Evolutionary conservation across 2,797 vertebrate genomes (phyloP), one percentile per base, ranked within the genome.

Genomic region (Leptoclinus maculatus): DNA sequence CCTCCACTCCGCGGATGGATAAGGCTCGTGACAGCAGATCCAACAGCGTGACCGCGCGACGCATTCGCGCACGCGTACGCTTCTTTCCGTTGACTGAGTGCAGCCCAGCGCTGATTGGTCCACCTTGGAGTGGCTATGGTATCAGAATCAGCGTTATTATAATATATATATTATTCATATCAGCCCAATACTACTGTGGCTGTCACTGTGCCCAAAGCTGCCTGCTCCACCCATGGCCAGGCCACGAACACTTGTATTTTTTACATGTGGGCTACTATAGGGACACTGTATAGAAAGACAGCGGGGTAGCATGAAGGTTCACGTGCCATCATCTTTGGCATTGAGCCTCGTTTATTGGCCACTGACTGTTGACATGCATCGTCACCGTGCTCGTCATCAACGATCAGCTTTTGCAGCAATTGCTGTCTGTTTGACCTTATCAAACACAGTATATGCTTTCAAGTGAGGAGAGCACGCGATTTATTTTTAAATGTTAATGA

Each of bases 1-100:
- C 76, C 84, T 90, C 73, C 71, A 79, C 83, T 88, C 84, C 80
- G 77, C 75, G 43, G 79, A 71, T 70, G 60, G 83, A 91, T 84
- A 66, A 84, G 88, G 93, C 95, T 95, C 94, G 95, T 95, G 95
- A 96, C 95, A 94, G 91, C 91, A 90, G 82, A 88, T 88, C 87
- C 83, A 47, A 64, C 74, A 66, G 80, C 89, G 89, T 79, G 90
- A 88, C 36, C 90, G 91, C 84, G 88, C 91, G 21, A 74, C 79
- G 78, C 64, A 34, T 7, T 36, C 76, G 74, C 82, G 89, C 56
- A 83, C 91, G 90, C 85, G 87, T 13, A 88, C 90, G 87, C 71
- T 79, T 47, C 25, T 66, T 58, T 66, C 53, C 57, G 72, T 58
- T 13, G 19, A 5, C 27, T 25, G 16, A 60, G 19, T 13, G 14